Evolutionary conservation across 1,140 invertebrate species (phyloP).

Genomic region (Drosophila asahinai): DNA sequence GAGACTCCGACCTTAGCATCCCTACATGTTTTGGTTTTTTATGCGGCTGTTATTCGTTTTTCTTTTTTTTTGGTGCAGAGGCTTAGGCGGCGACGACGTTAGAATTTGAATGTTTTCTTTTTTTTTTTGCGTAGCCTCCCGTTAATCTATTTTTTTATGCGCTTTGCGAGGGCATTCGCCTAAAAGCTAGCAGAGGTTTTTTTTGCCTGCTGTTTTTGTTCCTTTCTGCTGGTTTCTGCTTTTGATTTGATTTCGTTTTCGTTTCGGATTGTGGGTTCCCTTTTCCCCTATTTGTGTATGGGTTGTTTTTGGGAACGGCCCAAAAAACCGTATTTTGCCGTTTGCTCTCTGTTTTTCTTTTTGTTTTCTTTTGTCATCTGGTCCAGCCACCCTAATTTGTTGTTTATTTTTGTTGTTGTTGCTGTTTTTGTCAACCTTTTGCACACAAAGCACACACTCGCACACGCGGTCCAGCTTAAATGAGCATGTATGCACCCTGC

Average conservation of each 20-base stretch:
- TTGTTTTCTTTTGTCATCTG: slow-evolving; percentile 67
- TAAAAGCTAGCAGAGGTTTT: slow-evolving; percentile 65
- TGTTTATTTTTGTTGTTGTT: slow-evolving; percentile 53
- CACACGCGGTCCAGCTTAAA: slow-evolving; percentile 16
- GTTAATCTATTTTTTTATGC: slow-evolving; percentile 68
- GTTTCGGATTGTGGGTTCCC: slow-evolving; percentile 37
- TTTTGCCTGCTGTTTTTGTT: slow-evolving; percentile 41
- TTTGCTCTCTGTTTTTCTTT: slow-evolving; percentile 33
- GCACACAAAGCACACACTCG: slow-evolving; percentile 63
- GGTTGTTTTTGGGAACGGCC: slow-evolving; percentile 40
- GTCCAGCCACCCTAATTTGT: slow-evolving; percentile 75
- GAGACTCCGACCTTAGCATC: slow-evolving; percentile 9
- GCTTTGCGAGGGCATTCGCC: slow-evolving; percentile 62
- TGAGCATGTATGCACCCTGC: slow-evolving; percentile 37
- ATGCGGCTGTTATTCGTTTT: slow-evolving; percentile 28
- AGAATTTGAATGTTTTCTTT: slow-evolving; percentile 60
- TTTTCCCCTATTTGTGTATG: slow-evolving; percentile 7
- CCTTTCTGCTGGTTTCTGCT: slow-evolving; percentile 46
- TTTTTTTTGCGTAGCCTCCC: slow-evolving; percentile 20
- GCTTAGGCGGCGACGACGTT: slow-evolving; percentile 24
- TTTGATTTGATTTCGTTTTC: slow-evolving; percentile 77
- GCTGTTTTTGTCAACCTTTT: slow-evolving; percentile 55
- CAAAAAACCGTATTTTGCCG: slow-evolving; percentile 23
- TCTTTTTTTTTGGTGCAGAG: slow-evolving; percentile 32
- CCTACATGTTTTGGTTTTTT: slow-evolving; percentile 22